A percentile compares a stretch with the other conserved stretches of the same genome.
phyloP scores from a whole-genome alignment of 2,888 invertebrate species.

The Folsomia manolachei region DNA sequence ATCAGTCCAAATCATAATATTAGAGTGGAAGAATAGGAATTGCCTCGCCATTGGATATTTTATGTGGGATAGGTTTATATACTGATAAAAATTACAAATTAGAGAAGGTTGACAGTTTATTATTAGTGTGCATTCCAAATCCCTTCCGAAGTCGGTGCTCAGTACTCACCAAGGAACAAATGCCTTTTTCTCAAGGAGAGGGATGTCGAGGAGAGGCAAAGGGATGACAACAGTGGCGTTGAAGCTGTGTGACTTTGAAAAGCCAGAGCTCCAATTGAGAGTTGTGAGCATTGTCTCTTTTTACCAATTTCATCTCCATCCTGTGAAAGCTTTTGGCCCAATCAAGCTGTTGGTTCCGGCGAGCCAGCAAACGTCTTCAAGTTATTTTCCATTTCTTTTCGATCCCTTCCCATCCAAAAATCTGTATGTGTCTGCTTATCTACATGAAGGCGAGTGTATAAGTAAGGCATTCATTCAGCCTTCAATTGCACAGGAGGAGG shows the following conservation, averaged over 20 bases:
- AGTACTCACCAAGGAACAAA: neutral
- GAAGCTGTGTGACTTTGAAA: slow-evolving; percentile 29
- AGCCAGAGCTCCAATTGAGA: slow-evolving; percentile 16
- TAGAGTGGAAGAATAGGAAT: too few species aligned
- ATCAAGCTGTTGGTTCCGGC: slow-evolving; percentile 23
- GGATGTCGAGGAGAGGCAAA: neutral
- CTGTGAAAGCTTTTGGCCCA: slow-evolving; percentile 16
- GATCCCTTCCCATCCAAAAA: neutral
- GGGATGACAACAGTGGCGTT: slow-evolving; percentile 3
- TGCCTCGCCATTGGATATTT: too few species aligned
- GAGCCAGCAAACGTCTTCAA: slow-evolving; percentile 11
- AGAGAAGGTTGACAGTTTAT: too few species aligned
- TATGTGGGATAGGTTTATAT: too few species aligned
- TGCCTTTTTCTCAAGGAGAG: neutral
- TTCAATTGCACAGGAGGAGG: slow-evolving; percentile 22
- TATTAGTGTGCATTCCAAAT: too few species aligned
- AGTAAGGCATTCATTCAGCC: slow-evolving; percentile 11
- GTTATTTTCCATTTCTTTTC: too few species aligned
- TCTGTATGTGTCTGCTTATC: slow-evolving; percentile 1
- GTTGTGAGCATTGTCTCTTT: slow-evolving; percentile 18
- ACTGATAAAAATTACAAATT: too few species aligned
- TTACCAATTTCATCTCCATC: slow-evolving; percentile 19
- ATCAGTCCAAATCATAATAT: too few species aligned
- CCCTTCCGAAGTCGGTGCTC: neutral
- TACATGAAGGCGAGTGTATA: neutral